Conservation (phyloP, 2,797 vertebrate species). For the Sylvia borin region DNA sequence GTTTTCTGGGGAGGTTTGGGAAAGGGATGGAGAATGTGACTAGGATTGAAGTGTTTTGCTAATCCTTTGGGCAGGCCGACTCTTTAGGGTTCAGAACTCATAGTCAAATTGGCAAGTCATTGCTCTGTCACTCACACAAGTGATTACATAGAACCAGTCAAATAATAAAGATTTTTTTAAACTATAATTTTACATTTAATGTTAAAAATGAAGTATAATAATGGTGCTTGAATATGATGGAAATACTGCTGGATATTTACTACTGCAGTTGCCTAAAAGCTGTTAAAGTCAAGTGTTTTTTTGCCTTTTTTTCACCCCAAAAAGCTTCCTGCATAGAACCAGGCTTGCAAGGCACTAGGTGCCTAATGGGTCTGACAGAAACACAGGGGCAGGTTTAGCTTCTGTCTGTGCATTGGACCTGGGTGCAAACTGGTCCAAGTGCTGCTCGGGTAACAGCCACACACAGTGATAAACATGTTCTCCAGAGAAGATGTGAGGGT, state of each 20-base stretch:
- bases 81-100: background rate
- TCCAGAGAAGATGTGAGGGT: background rate
- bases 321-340: background rate
- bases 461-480: background rate
- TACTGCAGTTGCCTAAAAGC: background rate
- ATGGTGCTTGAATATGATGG: background rate
- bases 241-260: background rate
- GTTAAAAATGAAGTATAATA: background rate
- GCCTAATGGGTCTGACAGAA: background rate
- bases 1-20: background rate
- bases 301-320: background rate
- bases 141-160: background rate
- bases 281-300: background rate
- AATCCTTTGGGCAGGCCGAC: background rate
- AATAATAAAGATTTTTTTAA: background rate
- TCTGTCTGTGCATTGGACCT: fast-evolving
- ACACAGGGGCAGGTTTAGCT: background rate
- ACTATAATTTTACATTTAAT: background rate
- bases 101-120: background rate
- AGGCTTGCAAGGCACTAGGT: background rate
- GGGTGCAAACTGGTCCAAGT: background rate
- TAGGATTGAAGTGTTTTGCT: background rate
- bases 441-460: background rate
- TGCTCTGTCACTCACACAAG: background rate
- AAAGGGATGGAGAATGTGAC: background rate